Evolutionary conservation across 1,140 invertebrate species (phyloP).

Genomic region (Pectinophora gossypiella): DNA sequence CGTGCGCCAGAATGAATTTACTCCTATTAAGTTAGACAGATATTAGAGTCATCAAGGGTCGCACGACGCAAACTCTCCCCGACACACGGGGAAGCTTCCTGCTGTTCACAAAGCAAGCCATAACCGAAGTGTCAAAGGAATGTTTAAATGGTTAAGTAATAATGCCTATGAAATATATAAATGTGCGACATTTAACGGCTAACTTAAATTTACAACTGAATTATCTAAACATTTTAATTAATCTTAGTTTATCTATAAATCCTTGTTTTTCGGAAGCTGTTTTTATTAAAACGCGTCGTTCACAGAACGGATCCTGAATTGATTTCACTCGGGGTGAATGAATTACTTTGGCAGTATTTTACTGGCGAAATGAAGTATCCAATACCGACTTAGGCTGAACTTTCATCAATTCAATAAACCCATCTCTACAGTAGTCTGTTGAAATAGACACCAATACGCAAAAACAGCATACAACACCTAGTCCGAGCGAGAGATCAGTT

Average conservation of each 20-base stretch:
- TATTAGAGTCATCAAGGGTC: background rate
- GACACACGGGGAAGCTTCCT: slow-evolving; percentile 7
- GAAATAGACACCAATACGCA: slow-evolving; percentile 61
- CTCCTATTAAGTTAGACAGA: background rate
- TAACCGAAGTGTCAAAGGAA: slow-evolving; percentile 70
- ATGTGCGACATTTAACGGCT: slow-evolving; percentile 71
- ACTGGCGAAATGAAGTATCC: slow-evolving; percentile 52
- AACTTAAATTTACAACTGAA: slow-evolving; percentile 74
- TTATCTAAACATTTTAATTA: slow-evolving; percentile 68
- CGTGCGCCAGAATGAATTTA: background rate
- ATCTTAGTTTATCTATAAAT: slow-evolving; percentile 67
- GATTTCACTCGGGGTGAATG: slow-evolving; percentile 64
- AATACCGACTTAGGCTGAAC: slow-evolving; percentile 34
- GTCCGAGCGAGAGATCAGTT: slow-evolving; percentile 49
- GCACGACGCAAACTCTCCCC: slow-evolving; percentile 8
- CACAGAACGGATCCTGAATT: slow-evolving; percentile 70
- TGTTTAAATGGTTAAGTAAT: slow-evolving; percentile 73
- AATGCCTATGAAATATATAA: slow-evolving; percentile 70
- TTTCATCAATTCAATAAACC: slow-evolving; percentile 52
- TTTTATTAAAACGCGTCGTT: slow-evolving; percentile 62
- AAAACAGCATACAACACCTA: slow-evolving; percentile 63
- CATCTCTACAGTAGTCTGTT: slow-evolving; percentile 39
- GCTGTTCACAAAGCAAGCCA: slow-evolving; percentile 43
- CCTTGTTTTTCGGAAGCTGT: slow-evolving; percentile 66
- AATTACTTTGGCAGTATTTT: slow-evolving; percentile 71